Evolutionary conservation across 2,888 invertebrate species (phyloP).

Genomic region (Sepiola atlantica): DNA sequence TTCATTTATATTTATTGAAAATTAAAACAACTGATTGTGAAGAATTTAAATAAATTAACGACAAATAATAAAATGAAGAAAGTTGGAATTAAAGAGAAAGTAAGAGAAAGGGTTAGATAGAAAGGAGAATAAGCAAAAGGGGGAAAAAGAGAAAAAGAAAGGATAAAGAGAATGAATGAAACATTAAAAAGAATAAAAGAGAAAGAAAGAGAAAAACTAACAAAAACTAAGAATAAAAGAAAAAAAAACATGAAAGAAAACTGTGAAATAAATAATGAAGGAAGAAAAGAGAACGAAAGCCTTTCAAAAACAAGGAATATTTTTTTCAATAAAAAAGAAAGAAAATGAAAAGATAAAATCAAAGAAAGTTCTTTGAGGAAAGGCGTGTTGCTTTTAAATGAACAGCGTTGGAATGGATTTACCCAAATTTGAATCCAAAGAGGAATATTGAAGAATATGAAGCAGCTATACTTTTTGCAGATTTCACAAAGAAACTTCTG

Average conservation of each 20-base stretch:
- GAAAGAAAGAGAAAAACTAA: background rate
- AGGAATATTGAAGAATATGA: background rate
- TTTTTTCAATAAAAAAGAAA: no score
- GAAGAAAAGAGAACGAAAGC: background rate
- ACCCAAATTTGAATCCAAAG: background rate
- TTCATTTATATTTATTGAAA: slow-evolving; percentile 24
- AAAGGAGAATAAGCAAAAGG: no score
- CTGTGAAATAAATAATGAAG: background rate
- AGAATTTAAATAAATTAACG: background rate
- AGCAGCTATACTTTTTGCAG: background rate
- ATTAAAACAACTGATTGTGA: background rate
- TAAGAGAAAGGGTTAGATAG: no score
- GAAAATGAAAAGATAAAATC: background rate
- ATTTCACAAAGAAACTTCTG: background rate
- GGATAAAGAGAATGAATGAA: no score
- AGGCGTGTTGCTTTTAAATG: background rate
- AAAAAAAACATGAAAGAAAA: background rate
- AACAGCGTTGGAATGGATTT: background rate
- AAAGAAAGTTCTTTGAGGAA: background rate
- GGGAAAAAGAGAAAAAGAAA: no score
- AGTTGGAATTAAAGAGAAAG: no score
- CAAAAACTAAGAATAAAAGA: background rate
- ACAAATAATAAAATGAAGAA: no score
- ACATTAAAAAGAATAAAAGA: no score
- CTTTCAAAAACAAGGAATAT: no score